Evolutionary conservation across 2,113 vertebrate genomes (phyloP), one percentile per base, ranked within the genome.

Genomic region (Scopus umbretta): DNA sequence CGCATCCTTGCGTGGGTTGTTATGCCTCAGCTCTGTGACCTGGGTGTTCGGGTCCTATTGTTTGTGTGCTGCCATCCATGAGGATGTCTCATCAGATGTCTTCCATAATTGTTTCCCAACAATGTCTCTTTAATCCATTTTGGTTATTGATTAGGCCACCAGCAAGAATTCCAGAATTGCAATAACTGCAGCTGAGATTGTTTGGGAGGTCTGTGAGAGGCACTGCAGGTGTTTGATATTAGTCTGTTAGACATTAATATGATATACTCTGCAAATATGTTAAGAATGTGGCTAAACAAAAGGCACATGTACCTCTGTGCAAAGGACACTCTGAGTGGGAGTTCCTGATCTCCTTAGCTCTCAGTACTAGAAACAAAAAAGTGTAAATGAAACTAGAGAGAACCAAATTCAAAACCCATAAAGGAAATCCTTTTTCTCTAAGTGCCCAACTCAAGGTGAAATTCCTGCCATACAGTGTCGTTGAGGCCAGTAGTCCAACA

Each of bases 211-310:
- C 42, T 71, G 65, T 13, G 43, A 80, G 62, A 58, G 53, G 38
- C n/a, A 66, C 45, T 73, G 66, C 56, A 68, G 45, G 45, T 85
- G 30, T 76, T 81, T 67, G 25, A 50, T 91, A 53, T 78, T 89
- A 84, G 34, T 85, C 76, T 80, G 93, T 95, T 92, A 96, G 94
- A 91, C 53, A 87, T 96, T 95, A 95, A 87, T 82, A 65, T 76
- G 89, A 87, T 11, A 40, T 49, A 47, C 58, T 80, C 80, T 1
- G 3, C 56, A 95, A 89, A 89, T 80, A 92, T 76, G 80, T 49
- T 29, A 89, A 91, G 91, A 95, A 97, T 80, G 80, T 1, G 4
- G 30, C 53, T 80, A 66, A 53, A 84, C 32, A 81, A 92, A 79
- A 88, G 56, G 62, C 62, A 81, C 40, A 3, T 5, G 43, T 65